Conservation (phyloP, 2,113 vertebrate species). For the Phoxinus phoxinus region DNA sequence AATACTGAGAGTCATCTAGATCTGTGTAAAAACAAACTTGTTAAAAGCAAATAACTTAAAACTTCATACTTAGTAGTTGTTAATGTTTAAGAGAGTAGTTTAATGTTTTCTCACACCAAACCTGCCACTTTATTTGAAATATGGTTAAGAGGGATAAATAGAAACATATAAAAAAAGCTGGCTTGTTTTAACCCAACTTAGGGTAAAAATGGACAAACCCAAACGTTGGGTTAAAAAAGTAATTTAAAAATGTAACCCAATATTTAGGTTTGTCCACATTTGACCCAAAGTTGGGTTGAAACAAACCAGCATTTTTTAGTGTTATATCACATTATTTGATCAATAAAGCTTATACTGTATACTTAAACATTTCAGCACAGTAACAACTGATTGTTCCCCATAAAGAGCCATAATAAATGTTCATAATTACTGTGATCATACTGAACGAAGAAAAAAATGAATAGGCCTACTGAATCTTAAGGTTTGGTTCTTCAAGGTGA, state of each 20-base stretch:
- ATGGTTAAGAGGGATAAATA: background rate
- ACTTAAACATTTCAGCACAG: background rate
- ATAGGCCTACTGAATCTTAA: background rate
- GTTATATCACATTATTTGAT: no score
- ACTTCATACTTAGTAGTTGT: background rate
- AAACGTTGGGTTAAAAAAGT: no score
- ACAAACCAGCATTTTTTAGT: no score
- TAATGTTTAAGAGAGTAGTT: background rate
- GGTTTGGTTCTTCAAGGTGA: background rate
- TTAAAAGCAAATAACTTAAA: background rate
- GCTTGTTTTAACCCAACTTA: no score
- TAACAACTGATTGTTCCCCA: background rate
- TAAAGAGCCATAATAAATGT: background rate
- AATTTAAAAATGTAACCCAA: no score
- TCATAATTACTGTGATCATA: background rate
- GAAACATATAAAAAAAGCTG: no score
- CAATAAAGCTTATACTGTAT: background rate
- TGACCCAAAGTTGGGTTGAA: no score
- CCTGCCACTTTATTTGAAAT: background rate
- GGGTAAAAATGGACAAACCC: no score
- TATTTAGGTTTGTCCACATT: no score
- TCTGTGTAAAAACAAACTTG: constrained; percentile 3
- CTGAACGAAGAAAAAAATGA: background rate
- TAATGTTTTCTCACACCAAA: background rate
- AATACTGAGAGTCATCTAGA: background rate